Conservation (phyloP, 2,113 vertebrate species). For the Pomatostomus ruficeps region DNA sequence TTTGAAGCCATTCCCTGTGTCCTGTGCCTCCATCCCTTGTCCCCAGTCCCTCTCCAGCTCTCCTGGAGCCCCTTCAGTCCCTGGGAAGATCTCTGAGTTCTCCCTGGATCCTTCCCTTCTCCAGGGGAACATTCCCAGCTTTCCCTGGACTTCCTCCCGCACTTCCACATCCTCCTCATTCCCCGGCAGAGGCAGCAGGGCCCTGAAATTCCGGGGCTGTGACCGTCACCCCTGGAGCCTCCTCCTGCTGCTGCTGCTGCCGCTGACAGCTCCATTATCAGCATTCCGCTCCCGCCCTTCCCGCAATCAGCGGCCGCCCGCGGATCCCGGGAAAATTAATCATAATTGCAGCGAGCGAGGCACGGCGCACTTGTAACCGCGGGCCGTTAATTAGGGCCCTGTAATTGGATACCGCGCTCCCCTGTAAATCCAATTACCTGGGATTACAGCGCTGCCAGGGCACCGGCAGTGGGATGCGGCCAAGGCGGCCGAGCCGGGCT, state of each 20-base stretch:
- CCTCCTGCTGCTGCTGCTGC: background rate
- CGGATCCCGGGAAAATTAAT: conserved; percentile 56
- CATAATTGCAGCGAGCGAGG: conserved; percentile 49
- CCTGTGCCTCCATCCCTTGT: background rate
- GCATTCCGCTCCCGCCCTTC: conserved; percentile 39
- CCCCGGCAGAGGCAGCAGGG: background rate
- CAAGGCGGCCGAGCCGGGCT: fast-evolving
- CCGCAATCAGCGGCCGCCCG: background rate
- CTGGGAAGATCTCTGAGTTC: background rate
- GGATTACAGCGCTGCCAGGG: background rate
- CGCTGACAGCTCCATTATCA: background rate
- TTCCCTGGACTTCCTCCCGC: background rate
- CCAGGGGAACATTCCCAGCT: background rate
- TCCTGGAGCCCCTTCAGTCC: background rate
- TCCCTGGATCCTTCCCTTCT: background rate
- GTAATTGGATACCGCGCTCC: conserved; percentile 62
- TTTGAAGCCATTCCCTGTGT: background rate
- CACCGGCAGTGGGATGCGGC: background rate
- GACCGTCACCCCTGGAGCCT: background rate
- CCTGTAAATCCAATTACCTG: conserved; percentile 67
- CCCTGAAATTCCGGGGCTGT: background rate
- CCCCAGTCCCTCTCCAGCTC: background rate
- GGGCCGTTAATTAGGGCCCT: conserved; percentile 63
- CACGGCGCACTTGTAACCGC: conserved; percentile 44
- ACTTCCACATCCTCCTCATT: background rate